phyloP scores from a whole-genome alignment of 2,797 vertebrate species.

The Threskiornis aethiopicus region DNA sequence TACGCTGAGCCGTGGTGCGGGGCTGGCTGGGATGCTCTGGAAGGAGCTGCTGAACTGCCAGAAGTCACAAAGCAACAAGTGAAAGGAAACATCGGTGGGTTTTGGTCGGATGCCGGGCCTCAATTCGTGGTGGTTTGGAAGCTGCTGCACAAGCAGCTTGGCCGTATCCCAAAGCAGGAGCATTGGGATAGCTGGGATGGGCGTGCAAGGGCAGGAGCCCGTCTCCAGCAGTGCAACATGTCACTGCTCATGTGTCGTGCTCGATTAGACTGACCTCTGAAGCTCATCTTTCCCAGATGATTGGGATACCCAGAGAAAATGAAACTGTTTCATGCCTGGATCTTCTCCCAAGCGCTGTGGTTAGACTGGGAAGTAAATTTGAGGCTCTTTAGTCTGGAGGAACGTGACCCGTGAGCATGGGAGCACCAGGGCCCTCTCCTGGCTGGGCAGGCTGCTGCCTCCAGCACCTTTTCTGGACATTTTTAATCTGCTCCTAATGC shows the following conservation, averaged over 20 bases:
- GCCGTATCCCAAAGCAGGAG: not conserved
- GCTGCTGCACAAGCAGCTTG: not conserved
- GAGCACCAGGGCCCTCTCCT: not conserved
- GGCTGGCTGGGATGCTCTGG: not conserved
- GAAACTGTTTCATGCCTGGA: accelerated
- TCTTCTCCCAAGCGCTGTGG: not conserved
- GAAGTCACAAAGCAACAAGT: not conserved
- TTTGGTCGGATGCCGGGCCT: not conserved
- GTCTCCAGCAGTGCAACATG: accelerated
- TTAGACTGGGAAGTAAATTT: not conserved
- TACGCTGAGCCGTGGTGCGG: not conserved
- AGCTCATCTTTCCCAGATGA: not conserved
- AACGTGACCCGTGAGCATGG: accelerated
- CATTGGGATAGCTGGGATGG: not conserved
- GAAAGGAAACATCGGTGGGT: not conserved
- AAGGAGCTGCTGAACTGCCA: not conserved
- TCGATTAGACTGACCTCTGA: not conserved
- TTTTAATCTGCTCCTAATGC: not conserved
- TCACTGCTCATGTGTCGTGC: accelerated
- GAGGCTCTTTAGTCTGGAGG: not conserved
- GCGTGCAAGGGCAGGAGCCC: not conserved
- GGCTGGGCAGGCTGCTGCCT: not conserved
- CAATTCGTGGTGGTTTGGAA: accelerated
- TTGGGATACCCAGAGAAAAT: not conserved
- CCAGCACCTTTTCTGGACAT: no score